Conservation (phyloP, 2,888 invertebrate genomes). For the Choreutis nemorana region DNA sequence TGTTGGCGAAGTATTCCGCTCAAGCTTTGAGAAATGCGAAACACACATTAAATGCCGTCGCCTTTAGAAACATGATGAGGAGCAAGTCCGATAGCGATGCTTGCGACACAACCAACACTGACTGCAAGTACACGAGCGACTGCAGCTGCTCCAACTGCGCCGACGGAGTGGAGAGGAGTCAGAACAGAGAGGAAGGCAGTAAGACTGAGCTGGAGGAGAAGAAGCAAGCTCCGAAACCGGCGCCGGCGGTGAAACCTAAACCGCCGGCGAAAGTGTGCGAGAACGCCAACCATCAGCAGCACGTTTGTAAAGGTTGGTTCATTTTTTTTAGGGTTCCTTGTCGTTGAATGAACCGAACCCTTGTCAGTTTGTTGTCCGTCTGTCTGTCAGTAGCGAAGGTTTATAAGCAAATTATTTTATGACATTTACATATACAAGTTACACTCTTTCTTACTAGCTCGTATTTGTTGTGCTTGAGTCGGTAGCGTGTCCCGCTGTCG, state of each 20-base stretch:
- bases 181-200: conserved; percentile 19
- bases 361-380: too few species aligned
- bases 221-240: conserved; percentile 16
- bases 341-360: neutral
- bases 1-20: conserved; percentile 47
- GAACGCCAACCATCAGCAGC: conserved; percentile 45
- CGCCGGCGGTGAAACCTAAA: conserved; percentile 23
- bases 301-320: conserved; percentile 50
- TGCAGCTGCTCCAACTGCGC: conserved; percentile 40
- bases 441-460: too few species aligned
- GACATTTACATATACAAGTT: too few species aligned
- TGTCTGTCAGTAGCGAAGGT: too few species aligned
- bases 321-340: conserved; percentile 2
- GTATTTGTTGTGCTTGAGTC: too few species aligned
- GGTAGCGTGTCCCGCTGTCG: too few species aligned
- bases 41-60: conserved; percentile 45
- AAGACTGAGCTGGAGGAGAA: conserved; percentile 22
- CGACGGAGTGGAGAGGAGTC: conserved; percentile 35
- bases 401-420: too few species aligned
- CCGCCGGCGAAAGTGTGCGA: conserved; percentile 40
- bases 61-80: conserved; percentile 38
- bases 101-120: conserved; percentile 42
- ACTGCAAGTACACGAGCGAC: conserved; percentile 53
- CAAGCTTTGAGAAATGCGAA: conserved; percentile 47
- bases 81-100: conserved; percentile 47